Evolutionary conservation across 2,113 vertebrate genomes (phyloP).

Genomic region (Phaethornis superciliosus): DNA sequence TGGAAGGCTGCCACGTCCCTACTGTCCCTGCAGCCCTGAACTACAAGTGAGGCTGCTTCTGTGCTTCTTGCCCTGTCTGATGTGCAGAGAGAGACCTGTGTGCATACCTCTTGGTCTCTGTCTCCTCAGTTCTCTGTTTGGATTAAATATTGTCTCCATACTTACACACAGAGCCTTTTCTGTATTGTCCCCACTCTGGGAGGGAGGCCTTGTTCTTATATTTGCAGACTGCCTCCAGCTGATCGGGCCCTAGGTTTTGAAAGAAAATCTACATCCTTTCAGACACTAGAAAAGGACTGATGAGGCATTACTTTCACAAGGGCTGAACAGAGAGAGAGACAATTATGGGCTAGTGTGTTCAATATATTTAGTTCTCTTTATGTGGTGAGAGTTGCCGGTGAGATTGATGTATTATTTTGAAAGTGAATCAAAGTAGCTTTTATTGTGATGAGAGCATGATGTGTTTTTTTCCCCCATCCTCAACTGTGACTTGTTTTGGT

Average conservation of each 20-base stretch:
- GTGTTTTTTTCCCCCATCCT: not conserved
- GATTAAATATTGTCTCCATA: not conserved
- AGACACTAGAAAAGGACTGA: constrained; percentile 1
- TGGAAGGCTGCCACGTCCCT: not conserved
- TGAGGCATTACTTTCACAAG: constrained; percentile 18
- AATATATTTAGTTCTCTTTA: constrained; percentile 49
- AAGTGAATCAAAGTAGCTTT: constrained; percentile 67
- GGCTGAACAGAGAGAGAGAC: constrained; percentile 30
- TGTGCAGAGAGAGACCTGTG: not conserved
- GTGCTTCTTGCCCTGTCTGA: not conserved
- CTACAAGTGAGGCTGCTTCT: not conserved
- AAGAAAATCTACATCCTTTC: constrained; percentile 2
- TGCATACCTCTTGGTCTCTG: not conserved
- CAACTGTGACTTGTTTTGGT: constrained; percentile 42
- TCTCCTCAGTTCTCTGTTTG: constrained; percentile 17
- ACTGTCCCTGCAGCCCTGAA: not conserved
- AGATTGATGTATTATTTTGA: constrained; percentile 65
- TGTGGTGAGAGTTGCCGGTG: constrained; percentile 54
- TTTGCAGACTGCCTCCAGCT: constrained; percentile 16
- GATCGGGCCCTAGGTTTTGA: not conserved
- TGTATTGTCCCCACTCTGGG: not conserved
- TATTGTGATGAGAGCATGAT: constrained; percentile 60
- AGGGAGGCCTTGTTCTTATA: constrained; percentile 1
- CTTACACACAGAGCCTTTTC: not conserved
- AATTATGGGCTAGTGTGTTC: constrained; percentile 33